phyloP scores from a whole-genome alignment of 2,888 invertebrate species.

The Mechanitis messenoides region DNA sequence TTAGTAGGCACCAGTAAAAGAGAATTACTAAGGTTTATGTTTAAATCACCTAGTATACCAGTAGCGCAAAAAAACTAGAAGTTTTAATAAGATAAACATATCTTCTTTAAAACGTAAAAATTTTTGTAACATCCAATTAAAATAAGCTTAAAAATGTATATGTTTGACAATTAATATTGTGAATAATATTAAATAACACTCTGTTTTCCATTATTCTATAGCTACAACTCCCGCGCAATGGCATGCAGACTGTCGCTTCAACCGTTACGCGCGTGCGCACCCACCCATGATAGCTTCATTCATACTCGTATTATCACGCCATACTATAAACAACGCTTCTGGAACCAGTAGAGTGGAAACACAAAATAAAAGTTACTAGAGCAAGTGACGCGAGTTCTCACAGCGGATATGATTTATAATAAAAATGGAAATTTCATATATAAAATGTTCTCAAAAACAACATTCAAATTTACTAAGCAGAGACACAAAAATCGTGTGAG shows the following conservation, averaged over 20 bases:
- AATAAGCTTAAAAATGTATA: too few species aligned
- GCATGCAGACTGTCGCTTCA: constrained; percentile 29
- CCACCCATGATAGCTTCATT: constrained; percentile 37
- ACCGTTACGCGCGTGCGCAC: constrained; percentile 38
- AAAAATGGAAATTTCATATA: too few species aligned
- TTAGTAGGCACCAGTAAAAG: not conserved
- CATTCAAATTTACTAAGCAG: too few species aligned
- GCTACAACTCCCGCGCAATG: constrained; percentile 31
- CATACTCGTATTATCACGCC: constrained; percentile 32
- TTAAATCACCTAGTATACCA: too few species aligned
- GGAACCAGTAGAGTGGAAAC: constrained; percentile 27
- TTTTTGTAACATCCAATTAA: too few species aligned
- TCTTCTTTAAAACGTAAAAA: too few species aligned
- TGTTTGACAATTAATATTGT: not conserved
- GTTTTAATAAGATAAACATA: too few species aligned
- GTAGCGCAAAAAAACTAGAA: too few species aligned
- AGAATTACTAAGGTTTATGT: too few species aligned
- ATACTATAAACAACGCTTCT: constrained; percentile 22
- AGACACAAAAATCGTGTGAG: too few species aligned
- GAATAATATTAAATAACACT: constrained; percentile 12
- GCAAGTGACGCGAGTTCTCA: not conserved
- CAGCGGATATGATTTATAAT: too few species aligned
- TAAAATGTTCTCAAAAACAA: too few species aligned
- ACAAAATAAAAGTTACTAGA: constrained; percentile 9
- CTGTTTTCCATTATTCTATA: constrained; percentile 32